Evolutionary conservation across 2,113 vertebrate species (phyloP).

Genomic region (Canis aureus): DNA sequence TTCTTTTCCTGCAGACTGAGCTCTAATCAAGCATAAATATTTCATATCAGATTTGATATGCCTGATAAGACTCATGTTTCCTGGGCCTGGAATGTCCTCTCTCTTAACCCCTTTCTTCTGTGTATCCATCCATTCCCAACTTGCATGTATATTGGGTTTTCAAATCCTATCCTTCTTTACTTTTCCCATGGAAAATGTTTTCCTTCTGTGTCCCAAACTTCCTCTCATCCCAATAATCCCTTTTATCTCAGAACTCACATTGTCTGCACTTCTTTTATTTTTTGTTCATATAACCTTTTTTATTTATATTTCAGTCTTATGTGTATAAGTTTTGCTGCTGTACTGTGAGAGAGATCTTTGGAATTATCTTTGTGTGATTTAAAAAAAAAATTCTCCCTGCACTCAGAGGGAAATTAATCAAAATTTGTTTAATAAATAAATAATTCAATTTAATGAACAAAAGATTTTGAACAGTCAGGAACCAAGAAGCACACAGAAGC

Average conservation of each 20-base stretch:
- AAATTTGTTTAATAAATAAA: neutral
- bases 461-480: neutral
- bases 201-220: neutral
- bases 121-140: fast-evolving
- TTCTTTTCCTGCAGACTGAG: neutral
- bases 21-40: neutral
- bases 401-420: neutral
- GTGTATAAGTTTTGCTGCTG: neutral
- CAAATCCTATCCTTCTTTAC: neutral
- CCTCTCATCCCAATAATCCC: neutral
- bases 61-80: neutral
- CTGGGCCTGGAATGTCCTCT: neutral
- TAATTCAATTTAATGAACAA: conserved; percentile 6
- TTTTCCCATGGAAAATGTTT: neutral
- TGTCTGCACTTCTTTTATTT: neutral
- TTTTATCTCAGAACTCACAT: neutral
- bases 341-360: neutral
- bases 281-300: neutral
- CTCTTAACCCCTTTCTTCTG: neutral
- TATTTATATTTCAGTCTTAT: neutral
- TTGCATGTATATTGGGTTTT: neutral
- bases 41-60: neutral
- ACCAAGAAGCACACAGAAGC: neutral
- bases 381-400: neutral
- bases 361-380: neutral